Percentiles rank a stretch among this genome's conserved stretches.
Evolutionary conservation across 2,113 vertebrate species (phyloP).

Genomic region (Bucco capensis): DNA sequence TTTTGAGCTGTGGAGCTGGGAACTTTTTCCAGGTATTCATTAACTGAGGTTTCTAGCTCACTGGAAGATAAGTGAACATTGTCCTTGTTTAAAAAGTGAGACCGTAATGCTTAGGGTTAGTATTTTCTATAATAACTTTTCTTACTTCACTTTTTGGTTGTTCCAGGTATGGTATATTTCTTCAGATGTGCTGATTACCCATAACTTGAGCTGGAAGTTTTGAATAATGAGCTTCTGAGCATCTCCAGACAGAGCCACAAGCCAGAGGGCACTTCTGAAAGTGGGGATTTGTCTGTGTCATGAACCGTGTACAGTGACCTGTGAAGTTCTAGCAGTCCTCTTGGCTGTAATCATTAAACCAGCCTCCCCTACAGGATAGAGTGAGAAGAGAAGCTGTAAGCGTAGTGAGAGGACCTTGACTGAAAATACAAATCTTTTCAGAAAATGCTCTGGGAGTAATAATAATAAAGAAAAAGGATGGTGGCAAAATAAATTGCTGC

Average conservation of each 20-base stretch:
- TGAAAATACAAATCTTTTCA: constrained; percentile 47
- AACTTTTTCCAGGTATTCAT: constrained; percentile 10
- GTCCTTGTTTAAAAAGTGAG: background rate
- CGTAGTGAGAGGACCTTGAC: background rate
- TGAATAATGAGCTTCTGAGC: constrained; percentile 50
- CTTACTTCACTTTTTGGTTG: background rate
- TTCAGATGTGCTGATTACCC: constrained; percentile 27
- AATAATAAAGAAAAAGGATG: constrained; percentile 36
- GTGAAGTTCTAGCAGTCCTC: background rate
- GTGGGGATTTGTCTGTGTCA: constrained; percentile 7
- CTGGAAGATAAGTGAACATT: background rate
- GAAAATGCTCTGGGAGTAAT: constrained; percentile 48
- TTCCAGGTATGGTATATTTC: background rate
- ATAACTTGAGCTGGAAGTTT: constrained; percentile 3
- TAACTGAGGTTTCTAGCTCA: background rate
- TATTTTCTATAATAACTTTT: constrained; percentile 1
- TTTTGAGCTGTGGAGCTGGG: background rate
- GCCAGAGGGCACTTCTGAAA: constrained; percentile 5
- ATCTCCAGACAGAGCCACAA: background rate
- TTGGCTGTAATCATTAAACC: constrained; percentile 45
- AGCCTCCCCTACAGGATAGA: constrained; percentile 1
- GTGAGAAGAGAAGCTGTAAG: constrained; percentile 2
- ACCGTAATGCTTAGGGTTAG: constrained; percentile 5
- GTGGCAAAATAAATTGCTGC: constrained; percentile 49
- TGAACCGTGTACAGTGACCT: background rate